phyloP scores from a whole-genome alignment of 2,888 invertebrate species.

The Drosophila meridiana region DNA sequence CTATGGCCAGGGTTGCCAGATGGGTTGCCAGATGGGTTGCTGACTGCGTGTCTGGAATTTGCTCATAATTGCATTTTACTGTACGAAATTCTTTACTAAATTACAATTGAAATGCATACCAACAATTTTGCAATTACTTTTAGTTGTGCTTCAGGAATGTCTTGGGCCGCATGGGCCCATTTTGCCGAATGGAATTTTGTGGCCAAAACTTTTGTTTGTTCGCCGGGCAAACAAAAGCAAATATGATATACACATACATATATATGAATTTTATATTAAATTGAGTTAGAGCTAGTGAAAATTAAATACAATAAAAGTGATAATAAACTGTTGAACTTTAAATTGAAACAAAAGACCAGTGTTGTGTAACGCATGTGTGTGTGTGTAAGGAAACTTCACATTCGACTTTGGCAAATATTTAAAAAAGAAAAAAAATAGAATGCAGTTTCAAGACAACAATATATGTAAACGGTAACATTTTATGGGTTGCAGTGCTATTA shows the following conservation, averaged over 20 bases:
- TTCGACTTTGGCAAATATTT: neutral
- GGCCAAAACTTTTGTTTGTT: conserved; percentile 30
- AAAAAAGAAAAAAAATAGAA: neutral
- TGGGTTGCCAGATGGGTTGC: conserved; percentile 17
- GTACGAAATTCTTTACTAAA: conserved; percentile 63
- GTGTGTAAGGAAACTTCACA: neutral
- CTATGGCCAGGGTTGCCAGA: conserved; percentile 28
- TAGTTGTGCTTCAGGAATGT: conserved; percentile 34
- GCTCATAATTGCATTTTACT: conserved; percentile 66
- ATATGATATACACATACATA: neutral
- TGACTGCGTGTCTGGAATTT: conserved; percentile 16
- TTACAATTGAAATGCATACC: conserved; percentile 50
- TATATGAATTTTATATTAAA: neutral
- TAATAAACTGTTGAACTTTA: conserved; percentile 4
- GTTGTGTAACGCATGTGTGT: neutral
- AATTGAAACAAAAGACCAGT: neutral
- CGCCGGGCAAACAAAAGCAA: neutral
- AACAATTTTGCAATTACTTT: conserved; percentile 66
- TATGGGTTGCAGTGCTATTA: conserved; percentile 24
- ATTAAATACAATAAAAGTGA: neutral
- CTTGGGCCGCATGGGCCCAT: conserved; percentile 4
- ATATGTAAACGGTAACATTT: conserved; percentile 1
- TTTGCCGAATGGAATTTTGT: conserved; percentile 30
- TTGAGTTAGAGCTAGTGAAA: neutral
- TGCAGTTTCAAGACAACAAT: too few species aligned